Base-by-base conservation (phyloP, 2,888 invertebrate genomes). In the Isotomurus palustris region DNA sequence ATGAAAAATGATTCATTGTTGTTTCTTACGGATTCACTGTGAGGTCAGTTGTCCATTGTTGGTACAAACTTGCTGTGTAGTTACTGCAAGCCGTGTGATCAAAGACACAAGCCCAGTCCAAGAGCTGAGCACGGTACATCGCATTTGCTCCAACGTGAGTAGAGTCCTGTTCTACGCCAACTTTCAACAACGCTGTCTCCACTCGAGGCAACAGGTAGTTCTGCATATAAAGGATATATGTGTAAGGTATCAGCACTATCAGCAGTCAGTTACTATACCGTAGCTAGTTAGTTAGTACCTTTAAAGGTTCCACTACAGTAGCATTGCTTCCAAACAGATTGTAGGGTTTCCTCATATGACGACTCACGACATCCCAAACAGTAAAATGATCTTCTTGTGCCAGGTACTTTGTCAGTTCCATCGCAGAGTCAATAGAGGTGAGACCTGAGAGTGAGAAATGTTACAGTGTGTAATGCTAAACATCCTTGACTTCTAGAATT, bases 21-120 rank as follows among this genome's bases (percentile, higher is more conserved):
- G n/a, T n/a, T 14, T 22, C 51, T 47, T 53, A 60, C 60, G 60
- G 60, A 17, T 44, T 56, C 1, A 19, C 44, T 2, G n/a, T 21
- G 8, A 50, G 41, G 43, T 27, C 22, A 1, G 51, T 29, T 22
- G 32, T 32, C 60, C 60, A 62, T 38, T 48, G 21, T 17, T 38
- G 28, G 12, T 58, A 25, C 4, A 58, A 43, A 22, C 48, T 41
- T n/a, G 19, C 36, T 2, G 66, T 60, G 19, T 58, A 56, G n/a
- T 38, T 45, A 6, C 8, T 35, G 22, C 66, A 66, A 1, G 43
- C 2, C 2, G 35, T 17, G n/a, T 47, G 55, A 1, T 40, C 36
- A 12, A 64, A 6, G 5, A 58, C 48, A 38, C 63, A 63, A 3
- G 60, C 47, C 61, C 61, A 63, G 24, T 63, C 61, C 8, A 63